Percentiles rank a stretch among this genome's conserved stretches.
These are phyloP conservation scores for Bombus affinis DNA, from an alignment of 1,140 invertebrate genomes.

Conservation along the genomic window DNA sequence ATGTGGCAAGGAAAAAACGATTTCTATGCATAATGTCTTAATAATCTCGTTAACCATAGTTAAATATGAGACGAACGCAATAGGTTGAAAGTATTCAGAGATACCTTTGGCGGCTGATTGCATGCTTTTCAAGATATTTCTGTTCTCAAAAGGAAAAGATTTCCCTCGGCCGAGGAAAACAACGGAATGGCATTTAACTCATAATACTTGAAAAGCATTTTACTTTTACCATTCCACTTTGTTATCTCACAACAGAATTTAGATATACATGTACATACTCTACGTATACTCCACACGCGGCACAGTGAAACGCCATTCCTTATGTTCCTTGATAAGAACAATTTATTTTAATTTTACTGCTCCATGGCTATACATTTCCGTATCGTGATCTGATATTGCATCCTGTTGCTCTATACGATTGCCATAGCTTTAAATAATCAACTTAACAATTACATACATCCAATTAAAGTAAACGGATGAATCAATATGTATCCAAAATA, in stretches of 20 bases:
- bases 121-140: neutral
- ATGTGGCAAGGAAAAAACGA: neutral
- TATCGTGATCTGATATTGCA: neutral
- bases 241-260: neutral
- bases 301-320: neutral
- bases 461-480: no score
- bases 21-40: neutral
- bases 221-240: neutral
- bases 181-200: constrained; percentile 9
- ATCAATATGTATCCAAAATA: no score
- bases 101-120: neutral
- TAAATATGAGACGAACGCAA: neutral
- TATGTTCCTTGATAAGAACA: neutral
- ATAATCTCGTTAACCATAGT: neutral
- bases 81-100: neutral
- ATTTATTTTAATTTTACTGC: constrained; percentile 1
- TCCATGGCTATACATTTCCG: neutral
- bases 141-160: neutral
- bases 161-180: neutral
- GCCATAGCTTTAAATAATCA: neutral
- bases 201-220: constrained; percentile 3
- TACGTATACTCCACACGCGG: no score
- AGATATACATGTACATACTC: neutral
- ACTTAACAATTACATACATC: neutral
- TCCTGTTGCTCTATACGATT: neutral